A percentile compares a stretch with the other conserved stretches of the same genome.
phyloP scores from a whole-genome alignment of 2,888 invertebrate species.

The Rugalucina vietnamica region DNA sequence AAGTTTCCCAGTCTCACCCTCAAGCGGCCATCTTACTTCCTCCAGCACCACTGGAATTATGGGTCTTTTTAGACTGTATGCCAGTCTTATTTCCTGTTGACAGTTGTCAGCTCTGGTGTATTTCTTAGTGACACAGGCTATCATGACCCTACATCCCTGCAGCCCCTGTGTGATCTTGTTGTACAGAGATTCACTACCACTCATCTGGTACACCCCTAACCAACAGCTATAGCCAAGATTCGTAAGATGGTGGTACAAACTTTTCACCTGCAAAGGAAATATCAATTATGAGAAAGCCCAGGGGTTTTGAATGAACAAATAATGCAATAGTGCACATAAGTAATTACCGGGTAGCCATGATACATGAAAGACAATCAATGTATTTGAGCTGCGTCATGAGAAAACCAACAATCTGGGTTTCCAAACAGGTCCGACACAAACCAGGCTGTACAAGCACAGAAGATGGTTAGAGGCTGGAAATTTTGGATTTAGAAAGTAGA shows the following conservation, averaged over 20 bases:
- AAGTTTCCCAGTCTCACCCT: conserved; percentile 33
- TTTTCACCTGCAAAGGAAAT: conserved; percentile 53
- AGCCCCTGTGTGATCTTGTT: conserved; percentile 79
- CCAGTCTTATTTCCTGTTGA: conserved; percentile 48
- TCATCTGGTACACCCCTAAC: conserved; percentile 82
- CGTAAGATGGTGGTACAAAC: conserved; percentile 72
- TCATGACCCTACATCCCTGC: conserved; percentile 69
- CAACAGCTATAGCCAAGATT: conserved; percentile 75
- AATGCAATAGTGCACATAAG: too few relatives aligned
- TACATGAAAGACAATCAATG: too few relatives aligned
- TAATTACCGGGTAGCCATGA: too few relatives aligned
- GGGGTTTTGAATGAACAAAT: conserved; percentile 81
- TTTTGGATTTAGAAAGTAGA: too few relatives aligned
- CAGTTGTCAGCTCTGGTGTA: conserved; percentile 41
- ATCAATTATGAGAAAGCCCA: conserved; percentile 80
- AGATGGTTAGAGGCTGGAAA: too few relatives aligned
- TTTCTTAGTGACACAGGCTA: conserved; percentile 58
- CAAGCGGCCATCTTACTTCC: conserved; percentile 43
- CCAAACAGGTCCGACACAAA: too few relatives aligned
- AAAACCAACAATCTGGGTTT: too few relatives aligned
- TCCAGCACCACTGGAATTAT: conserved; percentile 49
- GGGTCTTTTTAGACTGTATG: conserved; percentile 43
- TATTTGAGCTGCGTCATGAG: too few relatives aligned
- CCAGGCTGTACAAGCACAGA: too few relatives aligned
- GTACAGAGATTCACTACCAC: conserved; percentile 80